Base-by-base conservation (phyloP, 2,888 invertebrate species). In the Oscheius sp. region DNA sequence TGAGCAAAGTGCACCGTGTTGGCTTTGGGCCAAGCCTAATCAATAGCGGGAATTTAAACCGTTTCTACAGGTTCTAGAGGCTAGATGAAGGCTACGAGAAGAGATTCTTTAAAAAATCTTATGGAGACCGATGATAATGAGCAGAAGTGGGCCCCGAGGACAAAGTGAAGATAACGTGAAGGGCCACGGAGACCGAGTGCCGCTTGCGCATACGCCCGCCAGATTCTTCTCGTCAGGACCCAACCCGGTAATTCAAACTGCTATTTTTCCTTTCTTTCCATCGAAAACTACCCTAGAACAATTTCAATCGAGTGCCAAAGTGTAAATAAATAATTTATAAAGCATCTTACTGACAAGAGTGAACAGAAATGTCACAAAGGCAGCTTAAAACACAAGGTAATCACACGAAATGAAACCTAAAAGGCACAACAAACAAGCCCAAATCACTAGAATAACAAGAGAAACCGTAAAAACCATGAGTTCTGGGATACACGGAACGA, bases 401-500 rank as follows among this genome's bases (percentile, higher is more conserved):
- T 57, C 70, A 58, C 42, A 32, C 35, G 47, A 51, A 55, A 70
- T 57, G 50, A 59, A 29, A 42, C 51, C 60, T 70, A 70, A 70
- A 42, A 70, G 70, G 70, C 70, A 70, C 70, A 70, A 70, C 58
- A 70, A 70, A 70, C 48, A 60, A 70, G 65, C 73, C 66, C 66
- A 59, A 33, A 59, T 47, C 42, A 68, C 57, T 60, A 74, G 37
- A 74, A 79, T 73, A 81, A 81, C 81, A 78, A 78, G 75, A 75
- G 70, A 77, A 74, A 74, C 73, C 73, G 73, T 74, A 62, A 74
- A 74, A 68, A 33, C 68, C 55, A 70, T 70, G 60, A 70, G 70
- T 59, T 70, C 47, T 47, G 60, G 58, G 50, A 58, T 60, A 60
- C 60, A 42, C 37, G 60, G 60, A 68, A 37, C 42, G 42, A 42